phyloP scores from a whole-genome alignment of 2,113 vertebrate genomes.

The Hipposideros armiger region DNA sequence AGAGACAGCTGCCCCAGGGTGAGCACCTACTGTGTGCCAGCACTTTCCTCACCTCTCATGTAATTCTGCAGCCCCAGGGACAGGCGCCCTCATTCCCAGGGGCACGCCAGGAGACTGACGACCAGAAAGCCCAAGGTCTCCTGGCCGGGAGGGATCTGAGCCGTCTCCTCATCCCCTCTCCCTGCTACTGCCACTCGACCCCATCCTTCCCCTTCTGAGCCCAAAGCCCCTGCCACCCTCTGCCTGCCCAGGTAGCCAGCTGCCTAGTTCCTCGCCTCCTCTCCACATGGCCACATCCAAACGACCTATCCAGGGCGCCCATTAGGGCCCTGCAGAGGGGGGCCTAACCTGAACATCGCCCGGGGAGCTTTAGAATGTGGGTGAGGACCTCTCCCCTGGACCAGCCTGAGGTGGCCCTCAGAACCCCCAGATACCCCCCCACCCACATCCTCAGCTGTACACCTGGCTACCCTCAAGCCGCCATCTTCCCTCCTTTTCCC shows the following conservation, averaged over 20 bases:
- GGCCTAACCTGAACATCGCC: neutral
- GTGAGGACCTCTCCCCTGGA: neutral
- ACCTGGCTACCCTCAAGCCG: neutral
- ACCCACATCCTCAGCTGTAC: neutral
- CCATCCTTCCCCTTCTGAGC: neutral
- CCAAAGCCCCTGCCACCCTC: neutral
- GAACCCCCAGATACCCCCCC: neutral
- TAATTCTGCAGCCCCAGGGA: neutral
- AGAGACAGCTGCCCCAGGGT: neutral
- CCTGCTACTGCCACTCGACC: no score
- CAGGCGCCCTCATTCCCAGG: fast-evolving
- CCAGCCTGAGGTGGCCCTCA: neutral
- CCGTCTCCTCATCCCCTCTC: neutral
- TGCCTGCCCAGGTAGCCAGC: neutral
- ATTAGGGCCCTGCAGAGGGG: neutral
- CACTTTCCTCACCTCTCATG: neutral
- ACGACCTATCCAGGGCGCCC: neutral
- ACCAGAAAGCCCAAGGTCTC: neutral
- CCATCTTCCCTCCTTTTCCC: neutral
- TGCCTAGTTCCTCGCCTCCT: neutral
- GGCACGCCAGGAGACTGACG: neutral
- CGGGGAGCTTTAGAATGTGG: neutral
- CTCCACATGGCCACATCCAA: neutral
- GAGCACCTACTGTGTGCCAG: neutral
- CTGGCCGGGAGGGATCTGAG: neutral